Base-by-base conservation (phyloP, 1,140 invertebrate genomes). In the Dufourea novaeangliae region DNA sequence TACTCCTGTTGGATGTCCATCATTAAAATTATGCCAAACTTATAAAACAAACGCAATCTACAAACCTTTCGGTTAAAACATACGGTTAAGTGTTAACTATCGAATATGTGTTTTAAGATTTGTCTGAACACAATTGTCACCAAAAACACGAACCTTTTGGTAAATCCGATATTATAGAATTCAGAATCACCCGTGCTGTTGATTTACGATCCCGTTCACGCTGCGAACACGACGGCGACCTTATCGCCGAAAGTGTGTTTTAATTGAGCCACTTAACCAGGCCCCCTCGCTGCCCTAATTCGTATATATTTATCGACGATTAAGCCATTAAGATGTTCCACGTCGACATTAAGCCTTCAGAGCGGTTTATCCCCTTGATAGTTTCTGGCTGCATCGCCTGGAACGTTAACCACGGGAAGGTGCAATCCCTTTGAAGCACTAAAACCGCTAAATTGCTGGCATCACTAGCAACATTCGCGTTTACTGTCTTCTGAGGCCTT, bases 301-400 rank as follows among this genome's bases (percentile, higher is more conserved):
- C 75, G 73, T 85, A 80, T 74, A 84, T 79, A 83, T 86, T 87
- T 83, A 75, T 82, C 56, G 39, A 61, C 39, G 83, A 85, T 85
- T 83, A 80, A 83, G 72, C 64, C 71, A 76, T 86, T 74, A 76
- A 80, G 66, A 69, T 64, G 72, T 73, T 85, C 37, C 71, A 44
- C 56, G 71, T 79, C 73, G 70, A 77, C 27, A 17, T 52, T 41
- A 44, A 70, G 46, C 25, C 41, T 52, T 62, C 27, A 7, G n/a
- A 46, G 72, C 52, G 57, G 64, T 67, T 83, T 75, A 78, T 54
- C 52, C 67, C 79, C 39, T 27, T 27, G 72, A 73, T 80, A 56
- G 64, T 73, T 77, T 67, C 61, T 41, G 34, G n/a, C 50, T 59
- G 61, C 27, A 78, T 72, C 63, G 34, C 34, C n/a, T 39, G 50